Evolutionary conservation across 2,888 invertebrate genomes (phyloP), one percentile per base, ranked within the genome.

Genomic region (Hydriomena furcata): DNA sequence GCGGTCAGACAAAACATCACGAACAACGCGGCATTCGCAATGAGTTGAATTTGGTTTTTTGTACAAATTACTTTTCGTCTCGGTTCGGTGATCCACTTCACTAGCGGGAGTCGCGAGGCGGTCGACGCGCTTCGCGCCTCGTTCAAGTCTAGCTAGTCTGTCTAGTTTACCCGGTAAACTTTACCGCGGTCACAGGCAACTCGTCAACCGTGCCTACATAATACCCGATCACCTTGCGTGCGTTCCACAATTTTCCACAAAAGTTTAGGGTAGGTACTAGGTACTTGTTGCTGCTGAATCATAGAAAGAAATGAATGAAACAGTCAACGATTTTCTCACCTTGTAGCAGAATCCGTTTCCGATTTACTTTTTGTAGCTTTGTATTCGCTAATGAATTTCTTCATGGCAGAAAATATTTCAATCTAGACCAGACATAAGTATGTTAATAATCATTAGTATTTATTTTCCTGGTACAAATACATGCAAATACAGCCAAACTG

Each of bases 1-100:
- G 87, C 82, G 87, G 87, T 86, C 86, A 84, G 80, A 88, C 85
- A 89, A 89, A 89, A 88, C 88, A 87, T 84, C 82, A 84, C 82
- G 85, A 83, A 80, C 82, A 76, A 82, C 84, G 81, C 82, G 76
- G 77, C 79, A 79, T 81, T 88, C 82, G 87, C 87, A 86, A 88
- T 86, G 82, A 86, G 86, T 67, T 88, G 85, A 84, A 88, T 88
- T 89, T 79, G 66, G 83, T 87, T 89, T 89, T 89, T 89, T 88
- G 81, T 85, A 80, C 84, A 89, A 88, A 88, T 90, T 88, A 86
- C 84, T 85, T 88, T 86, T 87, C 84, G 90, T 89, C 79, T 81
- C 89, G 89, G 84, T 89, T 81, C 84, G 87, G 71, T 86, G 85
- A 80, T 76, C 82, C 76, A 85, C 86, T 84, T 80, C 83, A 80